Conservation (phyloP, 2,113 vertebrate genomes). For the Paracyprichromis sp. region DNA sequence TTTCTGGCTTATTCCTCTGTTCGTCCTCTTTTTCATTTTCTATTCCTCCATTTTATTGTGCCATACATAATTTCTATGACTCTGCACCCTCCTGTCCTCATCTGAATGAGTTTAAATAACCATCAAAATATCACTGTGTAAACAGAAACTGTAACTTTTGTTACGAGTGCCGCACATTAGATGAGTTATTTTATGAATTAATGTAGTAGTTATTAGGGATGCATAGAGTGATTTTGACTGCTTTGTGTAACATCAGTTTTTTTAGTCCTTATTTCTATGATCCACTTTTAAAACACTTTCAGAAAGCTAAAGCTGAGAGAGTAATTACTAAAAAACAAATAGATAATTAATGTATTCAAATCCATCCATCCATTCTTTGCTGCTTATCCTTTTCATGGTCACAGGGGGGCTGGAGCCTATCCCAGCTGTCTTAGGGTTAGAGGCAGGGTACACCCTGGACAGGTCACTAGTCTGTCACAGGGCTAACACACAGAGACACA, state of each 20-base stretch:
- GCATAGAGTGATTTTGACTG: not conserved
- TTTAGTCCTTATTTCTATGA: not conserved
- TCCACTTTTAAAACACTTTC: not conserved
- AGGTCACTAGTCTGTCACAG: not conserved
- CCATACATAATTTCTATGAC: not conserved
- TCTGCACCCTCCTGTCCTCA: fast-evolving
- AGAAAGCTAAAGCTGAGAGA: not conserved
- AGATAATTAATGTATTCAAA: not conserved
- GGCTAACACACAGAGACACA: not conserved
- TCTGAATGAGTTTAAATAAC: not conserved
- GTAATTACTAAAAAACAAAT: not conserved
- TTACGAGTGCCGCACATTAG: not conserved
- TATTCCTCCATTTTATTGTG: not conserved
- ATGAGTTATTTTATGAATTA: not conserved
- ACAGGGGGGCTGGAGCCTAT: not conserved
- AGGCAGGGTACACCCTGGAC: not conserved
- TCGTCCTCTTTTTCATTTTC: not conserved
- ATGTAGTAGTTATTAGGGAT: not conserved
- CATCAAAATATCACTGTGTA: not conserved
- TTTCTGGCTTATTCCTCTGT: not conserved
- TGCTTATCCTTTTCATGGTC: not conserved
- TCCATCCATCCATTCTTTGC: not conserved
- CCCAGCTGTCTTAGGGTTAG: not conserved
- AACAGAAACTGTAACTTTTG: not conserved
- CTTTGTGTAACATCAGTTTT: not conserved